Base-by-base conservation (phyloP, 92 coral and sea anemone genomes). In the Heliopora coerulea region DNA sequence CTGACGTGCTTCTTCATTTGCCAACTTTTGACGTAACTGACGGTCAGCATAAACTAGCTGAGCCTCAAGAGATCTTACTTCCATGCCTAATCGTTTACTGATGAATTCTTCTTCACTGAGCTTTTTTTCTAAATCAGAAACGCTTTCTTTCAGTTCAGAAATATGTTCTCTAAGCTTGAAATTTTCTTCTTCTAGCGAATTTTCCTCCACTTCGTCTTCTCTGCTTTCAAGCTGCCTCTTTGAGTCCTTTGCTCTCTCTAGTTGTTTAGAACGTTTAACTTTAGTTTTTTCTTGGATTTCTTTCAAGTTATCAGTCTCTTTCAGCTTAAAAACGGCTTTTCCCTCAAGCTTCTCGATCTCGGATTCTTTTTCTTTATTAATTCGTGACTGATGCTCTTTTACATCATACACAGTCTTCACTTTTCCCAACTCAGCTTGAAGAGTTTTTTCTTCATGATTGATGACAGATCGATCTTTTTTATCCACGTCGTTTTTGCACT, bases 31-130 rank as follows among this genome's bases (percentile, higher is more conserved):
- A 48, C 96, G 86, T 56, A 95, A 77, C 62, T 83, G 88, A 17
- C 74, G 49, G 49, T 83, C 91, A 12, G 99, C 99, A 56, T 83
- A 87, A n/a, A 72, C 56, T 15, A 90, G 78, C 75, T 95, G 96
- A 15, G 97, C 99, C 32, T 91, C 91, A 28, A 95, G 88, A 2
- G 99, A 95, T 44, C 86, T 86, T n/a, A 90, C 84, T 67, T 90
- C 91, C 2, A 83, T 72, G 0, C 88, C 87, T 9, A 90, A 88
- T 26, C 96, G 88, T 49, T 88, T 85, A 78, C 82, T 87, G 58
- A 84, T 82, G 13, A 68, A 48, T 6, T 75, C 78, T 49, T 90
- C 96, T 27, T 95, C 96, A 49, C 54, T 65, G 1, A 84, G 63
- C 25, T 54, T 73, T 26, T 90, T 83, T 42, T 88, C 88, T 39